These are phyloP conservation scores for Lithobates pipiens DNA, from an alignment of 2,797 vertebrate genomes.

Conservation along the genomic window DNA sequence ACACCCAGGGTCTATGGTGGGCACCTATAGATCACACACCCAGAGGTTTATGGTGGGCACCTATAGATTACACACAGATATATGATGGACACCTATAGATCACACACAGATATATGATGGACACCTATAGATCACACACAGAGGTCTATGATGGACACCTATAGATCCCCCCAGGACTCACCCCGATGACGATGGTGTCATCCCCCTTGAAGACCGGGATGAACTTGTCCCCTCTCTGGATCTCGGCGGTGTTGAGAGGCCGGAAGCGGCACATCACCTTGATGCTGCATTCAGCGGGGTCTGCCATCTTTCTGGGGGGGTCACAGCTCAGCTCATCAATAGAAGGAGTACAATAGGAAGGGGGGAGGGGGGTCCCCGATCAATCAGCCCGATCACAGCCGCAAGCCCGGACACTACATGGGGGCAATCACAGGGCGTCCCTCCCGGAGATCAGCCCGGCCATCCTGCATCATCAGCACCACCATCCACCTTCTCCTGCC, in stretches of 20 bases:
- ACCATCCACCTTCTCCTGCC: constrained; percentile 38
- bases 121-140: neutral
- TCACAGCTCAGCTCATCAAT: constrained; percentile 24
- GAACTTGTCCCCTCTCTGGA: constrained; percentile 87
- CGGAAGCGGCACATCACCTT: constrained; percentile 96
- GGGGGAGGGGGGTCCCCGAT: too few relatives aligned
- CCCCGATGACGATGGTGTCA: constrained; percentile 90
- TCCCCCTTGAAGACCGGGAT: constrained; percentile 92
- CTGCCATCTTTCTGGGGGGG: constrained; percentile 74
- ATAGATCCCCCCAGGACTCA: constrained; percentile 72
- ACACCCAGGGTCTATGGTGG: neutral
- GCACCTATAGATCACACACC: too few relatives aligned
- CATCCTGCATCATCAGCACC: constrained; percentile 78
- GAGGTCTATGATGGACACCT: neutral
- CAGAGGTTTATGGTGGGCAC: too few relatives aligned
- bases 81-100: too few relatives aligned
- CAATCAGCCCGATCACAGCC: too few relatives aligned
- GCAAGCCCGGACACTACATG: neutral
- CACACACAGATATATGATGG: too few relatives aligned
- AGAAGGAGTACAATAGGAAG: too few relatives aligned
- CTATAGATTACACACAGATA: too few relatives aligned
- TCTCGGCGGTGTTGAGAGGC: constrained; percentile 90
- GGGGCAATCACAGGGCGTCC: constrained; percentile 67
- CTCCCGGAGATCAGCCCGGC: constrained; percentile 64
- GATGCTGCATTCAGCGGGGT: constrained; percentile 89